Evolutionary conservation across 2,797 vertebrate species (phyloP), one percentile per base, ranked within the genome.

Genomic region (Lepidocolaptes lacrymiger): DNA sequence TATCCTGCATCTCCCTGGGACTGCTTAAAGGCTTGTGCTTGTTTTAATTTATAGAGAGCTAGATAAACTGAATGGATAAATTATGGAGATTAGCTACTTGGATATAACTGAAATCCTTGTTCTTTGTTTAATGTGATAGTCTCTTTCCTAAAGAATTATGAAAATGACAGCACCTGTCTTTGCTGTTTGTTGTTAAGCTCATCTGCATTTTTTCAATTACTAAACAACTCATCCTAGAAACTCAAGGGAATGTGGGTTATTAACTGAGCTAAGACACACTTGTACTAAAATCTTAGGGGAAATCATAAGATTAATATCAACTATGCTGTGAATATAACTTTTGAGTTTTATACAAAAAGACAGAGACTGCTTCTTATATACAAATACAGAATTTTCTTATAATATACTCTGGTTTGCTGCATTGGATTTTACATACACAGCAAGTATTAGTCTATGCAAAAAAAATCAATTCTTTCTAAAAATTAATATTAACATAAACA

Each of bases 201-300:
- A 94, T 95, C 92, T 95, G 88, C 91, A 96, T 96, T 91, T 97
- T 97, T 96, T 96, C 90, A 96, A 69, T 97, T 96, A 95, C 20
- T 30, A 74, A 83, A 71, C 82, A 93, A 85, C 41, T 91, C 88
- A 89, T 87, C 66, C 84, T 73, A 89, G 75, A 79, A 95, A 94
- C 79, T n/a, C 85, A 68, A 77, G 85, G 64, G 94, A 85, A 86
- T 0, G 12, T 78, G 67, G 91, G 94, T 92, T 94, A 95, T 96
- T 96, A 96, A 87, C 85, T 51, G 67, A 83, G 56, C 49, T 79
- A 58, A 88, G 51, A 88, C 85, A 91, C 24, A 77, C 37, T 92
- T 80, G 63, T 81, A 75, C 64, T 81, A 90, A 89, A 91, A 89
- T 85, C 85, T 93, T 85, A 74, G 34, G 82, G 91, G 79, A 94